Base-by-base conservation (phyloP, 1,140 invertebrate genomes). In the Cherax quadricarinatus region DNA sequence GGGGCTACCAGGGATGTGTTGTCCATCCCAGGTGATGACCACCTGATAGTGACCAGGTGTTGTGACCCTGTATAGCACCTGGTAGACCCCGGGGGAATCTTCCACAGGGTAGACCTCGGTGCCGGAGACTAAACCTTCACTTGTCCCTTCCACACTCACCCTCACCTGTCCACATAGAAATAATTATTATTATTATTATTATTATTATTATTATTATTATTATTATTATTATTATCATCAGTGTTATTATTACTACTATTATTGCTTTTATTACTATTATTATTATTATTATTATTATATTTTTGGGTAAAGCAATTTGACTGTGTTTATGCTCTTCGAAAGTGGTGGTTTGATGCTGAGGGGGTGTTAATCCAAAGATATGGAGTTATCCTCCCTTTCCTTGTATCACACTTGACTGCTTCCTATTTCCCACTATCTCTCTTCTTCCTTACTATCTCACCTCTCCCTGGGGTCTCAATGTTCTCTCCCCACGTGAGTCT, bases 71-170 rank as follows among this genome's bases (percentile, higher is more conserved):
- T 49, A 89, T 4, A 70, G 53, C 24, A 89, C 88, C 62, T 82
- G 60, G 57, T 82, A 89, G 14, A 82, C 80, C 12, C 88, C 88
- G 12, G 75, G 24, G 7, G 6, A 4, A 0, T 83, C 79, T 16
- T 89, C 88, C 30, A 62, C 10, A 1, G 79, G 88, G 88, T 89
- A 89, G 6, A 89, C 88, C 48, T 89, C 88, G 6, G 88, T 89
- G 18, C 57, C 88, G 14, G 62, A 89, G 18, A 89, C 88, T 1
- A 41, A 70, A 4, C 80, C 80, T 48, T 89, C 62, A 14, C 48
- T 48, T 21, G 88, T 79, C 4, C 88, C 87, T 24, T 89, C 88
- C 21, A 89, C 88, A 12, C 80, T 89, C 18, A 89, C 78, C 10
- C 53, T 70, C 18, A 89, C 78, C 88, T 89, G 88, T 21, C 16